Evolutionary conservation across 1,140 invertebrate genomes (phyloP).

Genomic region (Zaprionus capensis): DNA sequence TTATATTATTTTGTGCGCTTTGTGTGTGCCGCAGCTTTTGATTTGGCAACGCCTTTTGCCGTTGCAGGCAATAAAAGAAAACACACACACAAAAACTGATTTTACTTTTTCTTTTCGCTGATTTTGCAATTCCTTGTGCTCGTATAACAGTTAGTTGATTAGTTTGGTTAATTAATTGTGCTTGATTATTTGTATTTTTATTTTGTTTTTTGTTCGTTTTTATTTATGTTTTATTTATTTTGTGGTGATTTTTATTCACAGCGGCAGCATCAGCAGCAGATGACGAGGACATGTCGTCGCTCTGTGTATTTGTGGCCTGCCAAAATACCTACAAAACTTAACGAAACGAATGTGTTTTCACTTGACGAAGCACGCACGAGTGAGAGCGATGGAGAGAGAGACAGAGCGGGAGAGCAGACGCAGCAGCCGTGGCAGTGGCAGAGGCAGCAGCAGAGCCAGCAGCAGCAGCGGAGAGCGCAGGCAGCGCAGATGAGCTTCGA

Average conservation of each 20-base stretch:
- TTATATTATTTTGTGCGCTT: conserved; percentile 7
- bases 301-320: conserved; percentile 48
- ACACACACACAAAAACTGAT: conserved; percentile 40
- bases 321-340: conserved; percentile 82
- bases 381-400: conserved; percentile 18
- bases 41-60: conserved; percentile 67
- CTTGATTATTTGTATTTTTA: conserved; percentile 20
- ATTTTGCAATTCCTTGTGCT: conserved; percentile 45
- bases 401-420: conserved; percentile 13
- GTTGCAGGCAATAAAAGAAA: conserved; percentile 4
- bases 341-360: conserved; percentile 79
- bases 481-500: conserved; percentile 66
- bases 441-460: conserved; percentile 27
- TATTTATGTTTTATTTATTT: conserved; percentile 44
- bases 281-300: conserved; percentile 58
- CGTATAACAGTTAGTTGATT: conserved; percentile 6
- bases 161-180: conserved; percentile 2
- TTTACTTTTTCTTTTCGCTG: conserved; percentile 17
- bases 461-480: conserved; percentile 31
- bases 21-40: conserved; percentile 29
- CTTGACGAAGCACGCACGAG: conserved; percentile 64
- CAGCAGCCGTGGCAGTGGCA: conserved; percentile 17
- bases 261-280: conserved; percentile 55
- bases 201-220: conserved; percentile 7
- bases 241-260: conserved; percentile 25